Evolutionary conservation across 2,113 vertebrate genomes (phyloP), one percentile per base, ranked within the genome.

Genomic region (Gorsachius goisagi): DNA sequence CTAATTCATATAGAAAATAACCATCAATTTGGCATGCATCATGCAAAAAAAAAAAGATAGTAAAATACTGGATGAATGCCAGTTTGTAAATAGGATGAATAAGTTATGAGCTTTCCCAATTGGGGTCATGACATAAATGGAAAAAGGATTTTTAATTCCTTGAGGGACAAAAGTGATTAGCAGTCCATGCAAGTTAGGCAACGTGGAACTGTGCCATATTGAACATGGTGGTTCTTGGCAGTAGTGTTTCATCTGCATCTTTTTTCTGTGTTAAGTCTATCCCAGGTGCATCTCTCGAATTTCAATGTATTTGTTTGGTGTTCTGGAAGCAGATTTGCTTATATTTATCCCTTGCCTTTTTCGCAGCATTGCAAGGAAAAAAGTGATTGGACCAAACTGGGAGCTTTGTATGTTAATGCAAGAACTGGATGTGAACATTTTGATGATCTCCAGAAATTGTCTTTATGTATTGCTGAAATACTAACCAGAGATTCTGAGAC

Each of bases 301-400:
- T 85, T n/a, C 12, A 27, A 0, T 55, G 1, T 62, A n/a, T 74
- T 91, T 87, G 18, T 76, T 44, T n/a, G 11, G 6, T 77, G 27
- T 68, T 92, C 39, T 77, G 39, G 52, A 80, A 93, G 23, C 27
- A 60, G 18, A 5, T 76, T 67, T 3, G 1, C 39, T 90, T 82
- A 32, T 12, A 55, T 94, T 91, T 92, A 24, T 91, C 63, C 64
- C 72, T 95, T 83, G 72, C 74, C 83, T 79, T 82, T 53, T 91
- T 52, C 50, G 21, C 97, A 99, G 99, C 96, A 98, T 64, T 99
- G 98, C 97, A 98, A 98, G 95, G 98, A 98, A 95, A 99, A 98
- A 81, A 96, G 97, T 55, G 98, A 99, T 96, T 99, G 99, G 99
- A 87, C 74, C 62, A 98, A 96, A 95, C 93, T 99, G 91, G 99